phyloP scores from a whole-genome alignment of 2,888 invertebrate genomes.

The Platycheirus albimanus region DNA sequence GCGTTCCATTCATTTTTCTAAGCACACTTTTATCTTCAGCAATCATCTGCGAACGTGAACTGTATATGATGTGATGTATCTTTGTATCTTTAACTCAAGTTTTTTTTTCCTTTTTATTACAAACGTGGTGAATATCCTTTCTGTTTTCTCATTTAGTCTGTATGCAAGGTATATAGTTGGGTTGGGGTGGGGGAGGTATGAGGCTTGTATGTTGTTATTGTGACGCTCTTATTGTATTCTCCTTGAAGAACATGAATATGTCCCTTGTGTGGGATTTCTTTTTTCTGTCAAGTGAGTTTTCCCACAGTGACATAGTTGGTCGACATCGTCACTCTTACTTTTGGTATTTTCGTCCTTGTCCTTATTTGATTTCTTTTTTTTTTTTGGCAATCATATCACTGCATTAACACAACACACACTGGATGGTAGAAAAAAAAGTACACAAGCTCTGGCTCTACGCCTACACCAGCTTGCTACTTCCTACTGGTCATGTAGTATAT shows the following conservation, averaged over 20 bases:
- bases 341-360: conserved; percentile 49
- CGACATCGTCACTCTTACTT: conserved; percentile 52
- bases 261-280: conserved; percentile 46
- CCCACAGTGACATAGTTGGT: conserved; percentile 12
- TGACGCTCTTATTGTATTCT: conserved; percentile 44
- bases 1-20: conserved; percentile 74
- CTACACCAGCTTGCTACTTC: no score
- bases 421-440: no score
- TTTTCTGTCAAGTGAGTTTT: conserved; percentile 24
- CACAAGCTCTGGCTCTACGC: no score
- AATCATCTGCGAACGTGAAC: conserved; percentile 73
- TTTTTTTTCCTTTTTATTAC: not conserved
- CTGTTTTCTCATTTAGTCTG: conserved; percentile 55
- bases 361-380: conserved; percentile 38
- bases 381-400: conserved; percentile 47
- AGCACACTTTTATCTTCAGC: conserved; percentile 73
- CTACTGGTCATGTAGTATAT: no score
- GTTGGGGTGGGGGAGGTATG: not conserved
- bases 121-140: conserved; percentile 18
- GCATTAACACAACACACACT: conserved; percentile 43
- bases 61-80: conserved; percentile 63
- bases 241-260: conserved; percentile 50
- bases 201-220: conserved; percentile 30
- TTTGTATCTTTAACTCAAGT: conserved; percentile 45
- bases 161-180: conserved; percentile 4